These are phyloP conservation scores for Cephalopholis sonnerati DNA, from an alignment of 2,113 vertebrate genomes.

Conservation along the genomic window DNA sequence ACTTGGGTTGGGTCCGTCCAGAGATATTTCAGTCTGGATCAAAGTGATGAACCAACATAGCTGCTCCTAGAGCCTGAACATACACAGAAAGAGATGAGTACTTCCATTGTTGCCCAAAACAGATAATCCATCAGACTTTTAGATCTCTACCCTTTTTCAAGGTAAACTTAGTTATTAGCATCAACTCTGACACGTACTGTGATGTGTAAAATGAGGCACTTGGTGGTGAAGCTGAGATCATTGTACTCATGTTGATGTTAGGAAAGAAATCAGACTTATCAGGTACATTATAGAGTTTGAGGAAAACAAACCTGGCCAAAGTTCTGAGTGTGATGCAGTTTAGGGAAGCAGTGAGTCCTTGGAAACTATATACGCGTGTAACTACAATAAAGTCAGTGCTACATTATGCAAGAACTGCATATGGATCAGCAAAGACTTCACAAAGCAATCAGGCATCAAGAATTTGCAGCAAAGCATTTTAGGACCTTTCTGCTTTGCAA, in stretches of 20 bases:
- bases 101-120: not conserved
- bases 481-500: not conserved
- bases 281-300: not conserved
- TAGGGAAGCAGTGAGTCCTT: no score
- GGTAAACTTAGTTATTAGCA: not conserved
- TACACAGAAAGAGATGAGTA: not conserved
- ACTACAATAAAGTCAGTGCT: not conserved
- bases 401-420: not conserved
- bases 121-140: no score
- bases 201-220: no score
- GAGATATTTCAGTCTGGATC: no score
- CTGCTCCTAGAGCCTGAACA: no score
- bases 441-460: not conserved
- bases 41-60: no score
- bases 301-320: not conserved
- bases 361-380: not conserved
- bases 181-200: not conserved
- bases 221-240: not conserved
- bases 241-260: not conserved
- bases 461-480: not conserved
- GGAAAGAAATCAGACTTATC: not conserved
- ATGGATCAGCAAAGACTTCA: not conserved
- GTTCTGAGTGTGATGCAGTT: not conserved
- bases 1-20: no score
- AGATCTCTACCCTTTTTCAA: not conserved